Percentiles rank a stretch among this genome's conserved stretches.
phyloP scores from a whole-genome alignment of 2,797 vertebrate genomes.

The Anolis apletophallus region DNA sequence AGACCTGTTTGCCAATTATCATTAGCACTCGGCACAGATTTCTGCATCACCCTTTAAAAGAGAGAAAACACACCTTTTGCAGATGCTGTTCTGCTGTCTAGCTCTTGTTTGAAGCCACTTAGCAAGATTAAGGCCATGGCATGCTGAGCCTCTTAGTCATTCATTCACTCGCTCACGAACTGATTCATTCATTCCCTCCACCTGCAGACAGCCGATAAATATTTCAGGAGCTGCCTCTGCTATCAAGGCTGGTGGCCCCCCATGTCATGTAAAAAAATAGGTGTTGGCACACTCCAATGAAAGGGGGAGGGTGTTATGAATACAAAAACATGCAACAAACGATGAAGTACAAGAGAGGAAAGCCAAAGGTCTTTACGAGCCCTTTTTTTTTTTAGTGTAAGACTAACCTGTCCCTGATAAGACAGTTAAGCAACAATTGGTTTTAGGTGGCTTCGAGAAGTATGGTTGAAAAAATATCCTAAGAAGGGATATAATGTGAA shows the following conservation, averaged over 20 bases:
- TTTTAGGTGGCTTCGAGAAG: not conserved
- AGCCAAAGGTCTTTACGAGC: not conserved
- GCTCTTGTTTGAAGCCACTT: conserved; percentile 11
- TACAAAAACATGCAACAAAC: not conserved
- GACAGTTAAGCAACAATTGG: not conserved
- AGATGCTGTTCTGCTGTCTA: not conserved
- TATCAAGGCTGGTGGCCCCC: not conserved
- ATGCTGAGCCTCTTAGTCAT: not conserved
- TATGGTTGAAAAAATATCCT: not conserved
- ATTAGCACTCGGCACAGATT: accelerated
- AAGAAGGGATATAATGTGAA: not conserved
- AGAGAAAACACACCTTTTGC: not conserved
- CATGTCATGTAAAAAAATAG: not conserved
- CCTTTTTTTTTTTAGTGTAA: not conserved
- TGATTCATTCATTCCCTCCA: not conserved
- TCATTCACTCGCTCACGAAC: not conserved
- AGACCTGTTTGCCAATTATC: not conserved
- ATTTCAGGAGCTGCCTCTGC: conserved; percentile 3
- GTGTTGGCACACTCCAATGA: not conserved
- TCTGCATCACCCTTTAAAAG: not conserved
- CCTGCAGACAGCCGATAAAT: conserved; percentile 5
- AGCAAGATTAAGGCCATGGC: conserved; percentile 8
- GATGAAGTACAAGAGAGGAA: not conserved
- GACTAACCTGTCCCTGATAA: not conserved
- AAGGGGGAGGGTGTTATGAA: not conserved